Percentiles rank a stretch among this genome's conserved stretches.
Conservation (phyloP, 2,113 vertebrate genomes). For the Lepus timidus region DNA sequence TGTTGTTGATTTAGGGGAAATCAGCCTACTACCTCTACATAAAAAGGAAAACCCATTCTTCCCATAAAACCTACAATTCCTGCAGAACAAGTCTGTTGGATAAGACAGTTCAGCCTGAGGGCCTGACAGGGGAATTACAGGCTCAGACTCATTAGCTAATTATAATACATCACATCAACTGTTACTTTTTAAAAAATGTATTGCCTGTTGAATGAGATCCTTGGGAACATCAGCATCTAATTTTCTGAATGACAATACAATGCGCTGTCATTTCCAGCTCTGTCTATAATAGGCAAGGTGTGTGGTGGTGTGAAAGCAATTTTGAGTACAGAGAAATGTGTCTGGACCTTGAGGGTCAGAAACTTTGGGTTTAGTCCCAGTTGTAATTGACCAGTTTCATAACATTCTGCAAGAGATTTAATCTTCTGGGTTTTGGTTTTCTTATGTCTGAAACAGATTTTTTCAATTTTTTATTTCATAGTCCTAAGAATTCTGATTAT, state of each 20-base stretch:
- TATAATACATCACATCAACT: slow-evolving; percentile 43
- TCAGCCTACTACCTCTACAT: background rate
- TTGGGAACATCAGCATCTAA: slow-evolving; percentile 68
- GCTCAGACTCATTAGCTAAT: slow-evolving; percentile 70
- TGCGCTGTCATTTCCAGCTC: background rate
- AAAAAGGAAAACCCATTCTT: background rate
- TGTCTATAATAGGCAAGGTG: slow-evolving; percentile 4
- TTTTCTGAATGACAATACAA: slow-evolving; percentile 72
- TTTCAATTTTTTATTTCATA: background rate
- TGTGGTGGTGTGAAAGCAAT: background rate
- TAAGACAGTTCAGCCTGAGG: slow-evolving; percentile 50
- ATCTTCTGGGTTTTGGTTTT: background rate
- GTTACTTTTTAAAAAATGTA: slow-evolving; percentile 44
- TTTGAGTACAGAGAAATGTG: background rate
- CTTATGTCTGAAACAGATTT: background rate
- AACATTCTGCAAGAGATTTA: background rate
- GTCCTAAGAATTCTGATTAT: slow-evolving; percentile 27
- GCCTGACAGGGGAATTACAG: slow-evolving; percentile 52
- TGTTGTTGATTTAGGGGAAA: background rate
- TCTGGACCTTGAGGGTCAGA: background rate
- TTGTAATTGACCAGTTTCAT: background rate
- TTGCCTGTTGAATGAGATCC: slow-evolving; percentile 68
- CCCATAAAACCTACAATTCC: slow-evolving; percentile 11
- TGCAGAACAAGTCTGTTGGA: slow-evolving; percentile 36
- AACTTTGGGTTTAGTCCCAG: background rate